Conservation (phyloP, 1,140 invertebrate genomes). For the Conus ventricosus region DNA sequence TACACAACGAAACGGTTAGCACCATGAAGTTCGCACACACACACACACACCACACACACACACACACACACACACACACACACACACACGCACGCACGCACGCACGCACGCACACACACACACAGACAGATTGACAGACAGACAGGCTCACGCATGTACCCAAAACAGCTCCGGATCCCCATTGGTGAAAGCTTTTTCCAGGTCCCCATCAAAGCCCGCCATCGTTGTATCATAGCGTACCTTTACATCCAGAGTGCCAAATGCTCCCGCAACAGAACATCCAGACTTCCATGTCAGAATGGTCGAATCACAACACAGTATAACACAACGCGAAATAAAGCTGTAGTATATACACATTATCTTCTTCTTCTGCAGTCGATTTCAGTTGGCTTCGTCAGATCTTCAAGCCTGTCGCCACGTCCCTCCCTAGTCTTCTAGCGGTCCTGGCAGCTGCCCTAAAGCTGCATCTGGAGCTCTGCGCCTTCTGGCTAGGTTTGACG, state of each 20-base stretch:
- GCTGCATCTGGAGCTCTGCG: no score
- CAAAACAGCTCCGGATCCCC: background rate
- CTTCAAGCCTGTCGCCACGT: no score
- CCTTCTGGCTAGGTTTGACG: no score
- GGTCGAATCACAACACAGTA: background rate
- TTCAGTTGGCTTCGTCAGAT: no score
- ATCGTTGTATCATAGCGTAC: background rate
- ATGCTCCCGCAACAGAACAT: background rate
- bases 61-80: background rate
- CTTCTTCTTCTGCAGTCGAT: no score
- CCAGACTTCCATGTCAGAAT: no score
- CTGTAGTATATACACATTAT: no score
- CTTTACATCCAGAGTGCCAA: background rate
- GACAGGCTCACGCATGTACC: background rate
- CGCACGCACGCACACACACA: background rate
- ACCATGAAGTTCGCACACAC: background rate
- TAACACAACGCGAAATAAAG: no score
- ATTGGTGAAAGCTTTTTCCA: background rate
- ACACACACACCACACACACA: conserved; percentile 6
- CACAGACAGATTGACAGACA: background rate
- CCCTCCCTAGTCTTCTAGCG: no score
- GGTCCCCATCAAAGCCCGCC: background rate
- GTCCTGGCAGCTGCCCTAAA: no score
- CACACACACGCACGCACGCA: background rate
- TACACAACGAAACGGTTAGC: no score